These are phyloP conservation scores for Phataginus tetradactyla DNA, from an alignment of 2,797 vertebrate genomes.

Conservation along the genomic window DNA sequence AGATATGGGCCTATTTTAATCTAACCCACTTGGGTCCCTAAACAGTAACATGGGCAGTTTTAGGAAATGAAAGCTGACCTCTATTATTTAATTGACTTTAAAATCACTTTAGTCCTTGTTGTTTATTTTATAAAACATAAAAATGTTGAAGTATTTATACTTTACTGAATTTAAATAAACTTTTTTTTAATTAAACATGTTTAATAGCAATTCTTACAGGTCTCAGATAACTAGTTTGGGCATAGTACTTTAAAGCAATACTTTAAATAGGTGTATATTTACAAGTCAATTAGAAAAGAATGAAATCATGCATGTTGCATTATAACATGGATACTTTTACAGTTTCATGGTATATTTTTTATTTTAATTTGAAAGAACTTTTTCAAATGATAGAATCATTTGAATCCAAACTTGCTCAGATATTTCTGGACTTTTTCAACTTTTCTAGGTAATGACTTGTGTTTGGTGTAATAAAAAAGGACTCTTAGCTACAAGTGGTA, in stretches of 20 bases:
- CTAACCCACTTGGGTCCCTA: background rate
- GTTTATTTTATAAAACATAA: slow-evolving; percentile 53
- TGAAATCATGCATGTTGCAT: background rate
- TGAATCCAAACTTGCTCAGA: slow-evolving; percentile 33
- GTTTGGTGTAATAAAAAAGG: slow-evolving; percentile 96
- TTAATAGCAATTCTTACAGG: slow-evolving; percentile 34
- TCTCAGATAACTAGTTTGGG: slow-evolving; percentile 36
- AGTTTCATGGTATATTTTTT: slow-evolving; percentile 5
- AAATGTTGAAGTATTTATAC: background rate
- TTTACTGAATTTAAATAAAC: slow-evolving; percentile 44
- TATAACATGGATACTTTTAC: background rate
- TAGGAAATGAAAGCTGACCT: slow-evolving; percentile 20
- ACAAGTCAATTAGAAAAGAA: slow-evolving; percentile 5
- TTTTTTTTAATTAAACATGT: background rate
- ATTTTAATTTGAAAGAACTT: background rate
- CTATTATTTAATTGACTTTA: background rate
- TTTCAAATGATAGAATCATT: slow-evolving; percentile 41
- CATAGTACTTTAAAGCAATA: slow-evolving; percentile 18
- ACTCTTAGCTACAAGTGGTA: slow-evolving; percentile 95
- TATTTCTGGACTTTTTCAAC: background rate
- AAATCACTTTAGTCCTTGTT: slow-evolving; percentile 14
- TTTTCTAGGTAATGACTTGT: slow-evolving; percentile 94
- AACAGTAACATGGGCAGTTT: background rate
- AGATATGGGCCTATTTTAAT: slow-evolving; percentile 14
- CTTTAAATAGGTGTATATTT: background rate